Evolutionary conservation across 2,888 invertebrate species (phyloP), one percentile per base, ranked within the genome.

Genomic region (Entomobrya proxima): DNA sequence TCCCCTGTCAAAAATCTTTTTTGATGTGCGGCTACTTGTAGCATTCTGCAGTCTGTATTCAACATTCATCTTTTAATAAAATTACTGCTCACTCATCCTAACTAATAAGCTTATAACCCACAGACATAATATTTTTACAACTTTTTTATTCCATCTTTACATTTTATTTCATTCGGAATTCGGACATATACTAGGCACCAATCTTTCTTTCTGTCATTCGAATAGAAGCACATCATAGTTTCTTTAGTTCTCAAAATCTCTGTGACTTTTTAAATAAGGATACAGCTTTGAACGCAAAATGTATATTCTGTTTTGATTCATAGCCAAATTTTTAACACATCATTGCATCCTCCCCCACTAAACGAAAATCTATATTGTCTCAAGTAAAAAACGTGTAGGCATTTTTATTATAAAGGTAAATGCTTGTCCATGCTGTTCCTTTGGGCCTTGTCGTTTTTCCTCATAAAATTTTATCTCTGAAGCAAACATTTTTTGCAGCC

Each of bases 51-150:
- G n/a, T n/a, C n/a, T n/a, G n/a, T n/a, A n/a, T n/a, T n/a, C n/a
- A n/a, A n/a, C n/a, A n/a, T n/a, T n/a, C n/a, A n/a, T n/a, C n/a
- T n/a, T n/a, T n/a, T n/a, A n/a, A n/a, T n/a, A n/a, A n/a, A n/a
- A n/a, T n/a, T 40, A 76, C 78, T 67, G 69, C 69, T 72, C 52
- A 80, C 80, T 80, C 80, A 80, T 72, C 55, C 30, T 21, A 72
- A 55, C 69, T 80, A 80, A 80, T 80, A 72, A 80, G 80, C 80
- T 80, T 80, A n/a, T n/a, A 80, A 80, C 80, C 80, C 40, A 80
- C 32, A 80, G 80, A 80, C 69, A 80, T 72, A 80, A 72, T 80
- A 80, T 80, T 80, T 80, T 80, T 80, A 80, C 58, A 52, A 35
- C 72, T 52, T 35, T 67, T 64, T 35, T 35, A 35, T 35, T 67